Evolutionary conservation across 1,140 invertebrate species (phyloP).

Genomic region (Diabrotica virgifera): DNA sequence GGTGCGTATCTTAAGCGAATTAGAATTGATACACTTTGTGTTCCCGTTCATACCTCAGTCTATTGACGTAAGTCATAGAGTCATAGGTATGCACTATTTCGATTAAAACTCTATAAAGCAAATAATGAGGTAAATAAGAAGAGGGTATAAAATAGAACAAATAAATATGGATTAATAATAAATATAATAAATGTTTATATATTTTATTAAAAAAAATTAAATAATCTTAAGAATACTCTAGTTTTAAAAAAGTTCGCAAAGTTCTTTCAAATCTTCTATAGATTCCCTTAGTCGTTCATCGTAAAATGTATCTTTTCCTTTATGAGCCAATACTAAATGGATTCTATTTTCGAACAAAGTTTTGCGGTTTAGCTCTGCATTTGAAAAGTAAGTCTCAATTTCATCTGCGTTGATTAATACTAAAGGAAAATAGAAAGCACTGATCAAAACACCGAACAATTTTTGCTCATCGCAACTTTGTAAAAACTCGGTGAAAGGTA

Average conservation of each 20-base stretch:
- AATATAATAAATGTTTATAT: background rate
- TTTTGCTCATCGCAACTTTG: slow-evolving; percentile 36
- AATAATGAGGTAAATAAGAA: too few relatives aligned
- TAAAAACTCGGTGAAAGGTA: slow-evolving; percentile 32
- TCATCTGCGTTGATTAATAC: slow-evolving; percentile 26
- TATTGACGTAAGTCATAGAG: too few relatives aligned
- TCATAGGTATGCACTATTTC: too few relatives aligned
- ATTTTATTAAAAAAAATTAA: too few relatives aligned
- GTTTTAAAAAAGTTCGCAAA: slow-evolving; percentile 23
- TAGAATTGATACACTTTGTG: too few relatives aligned
- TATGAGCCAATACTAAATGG: slow-evolving; percentile 26
- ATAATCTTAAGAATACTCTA: too few relatives aligned
- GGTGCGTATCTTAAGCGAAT: too few relatives aligned
- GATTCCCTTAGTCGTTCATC: slow-evolving; percentile 27
- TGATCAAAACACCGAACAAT: slow-evolving; percentile 32
- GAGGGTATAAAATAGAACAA: too few relatives aligned
- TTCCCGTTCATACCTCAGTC: too few relatives aligned
- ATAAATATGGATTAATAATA: background rate
- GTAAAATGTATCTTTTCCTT: slow-evolving; percentile 29
- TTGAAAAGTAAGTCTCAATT: slow-evolving; percentile 25
- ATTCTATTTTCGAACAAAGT: slow-evolving; percentile 31
- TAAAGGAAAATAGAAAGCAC: slow-evolving; percentile 34
- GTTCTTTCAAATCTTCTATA: slow-evolving; percentile 35
- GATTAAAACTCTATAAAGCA: too few relatives aligned
- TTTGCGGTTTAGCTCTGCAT: slow-evolving; percentile 22